Evolutionary conservation across 2,113 vertebrate genomes (phyloP), one percentile per base, ranked within the genome.

Genomic region (Galeopterus variegatus): DNA sequence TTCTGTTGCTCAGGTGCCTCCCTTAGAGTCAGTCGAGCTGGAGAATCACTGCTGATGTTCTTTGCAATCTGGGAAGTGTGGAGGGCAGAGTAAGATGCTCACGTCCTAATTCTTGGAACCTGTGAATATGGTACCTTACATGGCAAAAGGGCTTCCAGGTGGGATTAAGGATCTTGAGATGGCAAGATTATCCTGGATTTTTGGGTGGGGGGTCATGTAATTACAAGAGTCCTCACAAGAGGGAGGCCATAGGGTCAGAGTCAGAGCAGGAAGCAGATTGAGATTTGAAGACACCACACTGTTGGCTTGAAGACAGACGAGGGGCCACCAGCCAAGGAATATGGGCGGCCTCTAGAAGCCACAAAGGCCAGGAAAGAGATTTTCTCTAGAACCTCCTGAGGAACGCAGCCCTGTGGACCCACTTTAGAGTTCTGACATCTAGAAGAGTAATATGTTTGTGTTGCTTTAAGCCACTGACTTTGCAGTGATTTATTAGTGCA

Each of bases 261-360:
- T 31, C 14, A 50, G 56, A 15, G 52, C n/a, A 28, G 18, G 24
- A n/a, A 18, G 17, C n/a, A 18, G n/a, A 70, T 12, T 15, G n/a
- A 33, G n/a, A 48, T 15, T 26, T 3, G 41, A 48, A 75, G 41
- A 19, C 31, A 31, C 75, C 33, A 5, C 0, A 4, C 56, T 26
- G 28, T 17, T 4, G 11, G n/a, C 48, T n/a, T 41, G 41, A 67
- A 9, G 48, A 48, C 33, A 8, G 45, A 62, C 31, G 26, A 1
- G 2, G 3, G 45, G 21, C 36, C 60, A 26, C 10, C 6, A 18
- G 72, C 9, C 24, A 9, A 24, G 11, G 8, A 60, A 21, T 0
- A 0, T 1, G 12, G 65, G 26, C 0, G 13, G 13, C 28, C 28
- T n/a, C 33, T 2, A 13, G 33, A n/a, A 8, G 15, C 50, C 21